Evolutionary conservation across 2,888 invertebrate species (phyloP).

Genomic region (Limnephilus rhombicus): DNA sequence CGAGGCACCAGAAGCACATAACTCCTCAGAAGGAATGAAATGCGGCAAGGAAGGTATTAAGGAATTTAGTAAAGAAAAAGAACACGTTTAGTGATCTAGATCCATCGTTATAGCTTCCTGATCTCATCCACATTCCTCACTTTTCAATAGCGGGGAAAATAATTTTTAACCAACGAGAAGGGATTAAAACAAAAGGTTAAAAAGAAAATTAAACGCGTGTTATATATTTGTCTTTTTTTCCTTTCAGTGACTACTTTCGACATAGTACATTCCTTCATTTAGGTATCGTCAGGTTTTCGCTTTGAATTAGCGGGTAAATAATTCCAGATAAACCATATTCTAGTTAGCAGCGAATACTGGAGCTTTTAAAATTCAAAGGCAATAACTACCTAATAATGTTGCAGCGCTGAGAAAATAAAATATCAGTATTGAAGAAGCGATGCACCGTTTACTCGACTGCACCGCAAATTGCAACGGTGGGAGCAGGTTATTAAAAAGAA

Average conservation of each 20-base stretch:
- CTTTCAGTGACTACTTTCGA: not conserved
- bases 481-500: not conserved
- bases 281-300: not conserved
- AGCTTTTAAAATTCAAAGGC: constrained; percentile 23
- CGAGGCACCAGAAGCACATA: constrained; percentile 14
- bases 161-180: not conserved
- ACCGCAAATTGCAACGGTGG: not conserved
- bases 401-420: constrained; percentile 18
- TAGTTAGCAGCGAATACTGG: not conserved
- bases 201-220: not conserved
- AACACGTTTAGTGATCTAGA: constrained; percentile 25
- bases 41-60: constrained; percentile 9
- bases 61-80: constrained; percentile 19
- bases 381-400: not conserved
- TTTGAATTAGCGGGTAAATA: constrained; percentile 18
- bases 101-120: constrained; percentile 2
- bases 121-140: not conserved
- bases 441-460: constrained; percentile 6
- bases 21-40: constrained; percentile 34
- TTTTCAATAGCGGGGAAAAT: not conserved
- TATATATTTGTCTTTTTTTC: not conserved
- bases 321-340: not conserved
- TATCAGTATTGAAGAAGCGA: not conserved
- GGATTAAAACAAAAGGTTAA: not conserved
- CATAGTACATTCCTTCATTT: not conserved